Evolutionary conservation across 2,888 invertebrate genomes (phyloP).

Genomic region (Chrysolina oricalcia): DNA sequence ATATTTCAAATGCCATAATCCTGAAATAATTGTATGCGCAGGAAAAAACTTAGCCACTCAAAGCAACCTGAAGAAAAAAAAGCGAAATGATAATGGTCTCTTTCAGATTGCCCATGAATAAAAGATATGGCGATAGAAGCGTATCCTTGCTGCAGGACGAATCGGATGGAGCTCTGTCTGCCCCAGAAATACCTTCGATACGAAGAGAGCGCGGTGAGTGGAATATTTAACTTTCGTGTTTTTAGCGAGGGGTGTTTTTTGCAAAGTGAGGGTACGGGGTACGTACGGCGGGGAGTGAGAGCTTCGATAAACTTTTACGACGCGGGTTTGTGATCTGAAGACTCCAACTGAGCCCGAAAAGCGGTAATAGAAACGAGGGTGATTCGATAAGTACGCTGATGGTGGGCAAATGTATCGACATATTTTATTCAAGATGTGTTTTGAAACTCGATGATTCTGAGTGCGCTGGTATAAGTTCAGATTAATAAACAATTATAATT

Average conservation of each 20-base stretch:
- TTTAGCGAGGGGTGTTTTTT: not conserved
- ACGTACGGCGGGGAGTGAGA: not conserved
- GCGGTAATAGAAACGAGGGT: not conserved
- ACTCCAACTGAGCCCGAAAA: not conserved
- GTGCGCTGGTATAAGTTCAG: too few species aligned
- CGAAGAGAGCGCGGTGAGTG: constrained; percentile 77
- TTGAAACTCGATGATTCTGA: not conserved
- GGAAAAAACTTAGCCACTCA: constrained; percentile 12
- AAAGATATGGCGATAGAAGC: constrained; percentile 73
- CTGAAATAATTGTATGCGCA: not conserved
- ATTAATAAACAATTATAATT: too few species aligned
- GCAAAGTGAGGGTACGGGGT: not conserved
- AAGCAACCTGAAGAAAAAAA: not conserved
- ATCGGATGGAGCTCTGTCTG: constrained; percentile 86
- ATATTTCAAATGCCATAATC: not conserved
- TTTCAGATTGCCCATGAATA: constrained; percentile 71
- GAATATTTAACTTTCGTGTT: constrained; percentile 17
- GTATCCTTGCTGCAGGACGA: constrained; percentile 80
- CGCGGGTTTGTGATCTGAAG: not conserved
- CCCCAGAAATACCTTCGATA: constrained; percentile 86
- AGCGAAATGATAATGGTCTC: constrained; percentile 48
- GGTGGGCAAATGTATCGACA: not conserved
- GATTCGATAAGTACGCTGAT: not conserved
- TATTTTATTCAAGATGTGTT: not conserved
- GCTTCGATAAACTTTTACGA: not conserved